Conservation (phyloP, 2,797 vertebrate species). For the Hozukius guyotensis region DNA sequence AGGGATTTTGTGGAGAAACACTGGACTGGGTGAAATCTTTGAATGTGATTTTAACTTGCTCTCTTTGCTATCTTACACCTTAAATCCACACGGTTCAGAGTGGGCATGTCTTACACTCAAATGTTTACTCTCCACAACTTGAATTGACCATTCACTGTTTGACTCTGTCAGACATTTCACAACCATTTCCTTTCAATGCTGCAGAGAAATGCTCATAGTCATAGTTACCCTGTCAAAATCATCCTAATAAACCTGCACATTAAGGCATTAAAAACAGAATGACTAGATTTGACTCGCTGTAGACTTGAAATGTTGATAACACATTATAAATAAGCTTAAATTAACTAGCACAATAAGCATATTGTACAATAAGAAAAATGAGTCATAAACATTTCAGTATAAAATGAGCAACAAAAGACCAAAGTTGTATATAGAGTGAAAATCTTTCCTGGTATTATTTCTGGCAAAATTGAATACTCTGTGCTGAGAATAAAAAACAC, state of each 20-base stretch:
- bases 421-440: background rate
- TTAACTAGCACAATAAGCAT: background rate
- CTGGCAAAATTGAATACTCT: background rate
- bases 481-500: background rate
- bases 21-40: background rate
- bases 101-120: background rate
- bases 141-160: background rate
- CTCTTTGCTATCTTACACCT: background rate
- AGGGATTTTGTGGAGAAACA: background rate
- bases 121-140: background rate
- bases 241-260: background rate
- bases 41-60: background rate
- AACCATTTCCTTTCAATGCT: background rate
- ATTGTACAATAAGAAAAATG: background rate
- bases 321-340: background rate
- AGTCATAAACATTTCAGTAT: background rate
- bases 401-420: background rate
- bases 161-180: too few species aligned
- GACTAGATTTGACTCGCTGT: background rate
- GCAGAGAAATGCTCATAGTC: background rate
- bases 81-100: background rate
- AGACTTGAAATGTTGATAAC: background rate
- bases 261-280: background rate
- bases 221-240: background rate
- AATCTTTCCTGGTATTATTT: background rate